Percentiles rank a stretch among this genome's conserved stretches.
Conservation (phyloP, 2,113 vertebrate genomes). For the Ondatra zibethicus region DNA sequence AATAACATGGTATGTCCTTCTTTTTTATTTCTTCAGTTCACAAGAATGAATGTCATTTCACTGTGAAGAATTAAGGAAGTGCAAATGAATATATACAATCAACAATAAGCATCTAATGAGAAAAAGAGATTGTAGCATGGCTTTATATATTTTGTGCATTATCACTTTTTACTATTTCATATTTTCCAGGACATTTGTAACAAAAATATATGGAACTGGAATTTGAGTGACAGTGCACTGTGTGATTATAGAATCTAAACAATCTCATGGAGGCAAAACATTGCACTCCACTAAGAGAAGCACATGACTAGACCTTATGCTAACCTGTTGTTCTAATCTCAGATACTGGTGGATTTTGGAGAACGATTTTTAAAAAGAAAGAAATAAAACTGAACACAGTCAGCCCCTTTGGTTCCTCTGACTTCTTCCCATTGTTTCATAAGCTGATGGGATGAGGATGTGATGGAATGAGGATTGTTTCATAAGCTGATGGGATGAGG, state of each 20-base stretch:
- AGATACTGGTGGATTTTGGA: not conserved
- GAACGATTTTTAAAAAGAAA: not conserved
- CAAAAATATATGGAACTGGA: conserved; percentile 67
- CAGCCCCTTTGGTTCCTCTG: not conserved
- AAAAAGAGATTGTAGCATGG: not conserved
- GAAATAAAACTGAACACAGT: conserved; percentile 38
- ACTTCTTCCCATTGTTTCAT: not conserved
- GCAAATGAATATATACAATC: not conserved
- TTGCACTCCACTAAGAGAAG: not conserved
- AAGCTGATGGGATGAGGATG: not conserved
- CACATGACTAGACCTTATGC: conserved; percentile 48
- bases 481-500: not conserved
- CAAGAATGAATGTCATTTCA: not conserved
- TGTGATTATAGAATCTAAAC: conserved; percentile 1
- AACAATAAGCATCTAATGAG: not conserved
- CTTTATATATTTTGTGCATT: not conserved
- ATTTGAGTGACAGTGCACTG: not conserved
- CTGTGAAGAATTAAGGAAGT: not conserved
- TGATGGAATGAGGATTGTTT: too few relatives aligned
- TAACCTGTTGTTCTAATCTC: not conserved
- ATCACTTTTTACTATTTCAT: conserved; percentile 66
- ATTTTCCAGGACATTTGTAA: conserved; percentile 54
- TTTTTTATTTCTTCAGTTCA: not conserved
- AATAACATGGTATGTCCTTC: not conserved
- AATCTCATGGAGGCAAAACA: not conserved